Evolutionary conservation across 2,888 invertebrate species (phyloP).

Genomic region (Conchocele bisecta): DNA sequence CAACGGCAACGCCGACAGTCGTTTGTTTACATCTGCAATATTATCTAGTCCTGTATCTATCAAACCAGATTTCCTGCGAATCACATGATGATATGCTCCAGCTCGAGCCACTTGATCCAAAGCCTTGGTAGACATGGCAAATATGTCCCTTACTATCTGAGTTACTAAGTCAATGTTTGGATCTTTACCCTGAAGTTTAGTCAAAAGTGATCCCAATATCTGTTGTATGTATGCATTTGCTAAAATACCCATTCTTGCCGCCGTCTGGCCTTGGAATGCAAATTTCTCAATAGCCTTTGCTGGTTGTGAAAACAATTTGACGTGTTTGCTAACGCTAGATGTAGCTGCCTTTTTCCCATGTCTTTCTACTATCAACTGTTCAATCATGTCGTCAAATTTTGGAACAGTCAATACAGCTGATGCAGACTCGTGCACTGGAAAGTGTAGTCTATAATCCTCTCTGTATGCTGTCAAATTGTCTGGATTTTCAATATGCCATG

Average conservation of each 20-base stretch:
- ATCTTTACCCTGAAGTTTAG: neutral
- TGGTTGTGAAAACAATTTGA: slow-evolving; percentile 12
- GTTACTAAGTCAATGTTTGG: slow-evolving; percentile 16
- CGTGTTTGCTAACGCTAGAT: no score
- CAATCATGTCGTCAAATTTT: slow-evolving; percentile 1
- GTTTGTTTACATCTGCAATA: slow-evolving; percentile 14
- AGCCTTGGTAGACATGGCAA: slow-evolving; percentile 38
- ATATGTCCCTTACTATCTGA: slow-evolving; percentile 34
- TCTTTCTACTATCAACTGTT: slow-evolving; percentile 13
- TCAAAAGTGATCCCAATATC: slow-evolving; percentile 2
- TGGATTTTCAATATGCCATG: slow-evolving; percentile 22
- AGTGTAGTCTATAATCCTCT: slow-evolving; percentile 16
- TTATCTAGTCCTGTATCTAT: slow-evolving; percentile 30
- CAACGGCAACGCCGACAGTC: slow-evolving; percentile 18
- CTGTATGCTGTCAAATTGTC: slow-evolving; percentile 23
- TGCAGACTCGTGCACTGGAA: slow-evolving; percentile 11
- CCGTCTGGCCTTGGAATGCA: slow-evolving; percentile 26
- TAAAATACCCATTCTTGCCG: slow-evolving; percentile 26
- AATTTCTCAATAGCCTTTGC: slow-evolving; percentile 23
- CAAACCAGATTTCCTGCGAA: slow-evolving; percentile 28
- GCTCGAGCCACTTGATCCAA: slow-evolving; percentile 30
- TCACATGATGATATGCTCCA: slow-evolving; percentile 33
- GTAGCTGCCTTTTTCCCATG: slow-evolving; percentile 13
- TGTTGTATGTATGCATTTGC: slow-evolving; percentile 27
- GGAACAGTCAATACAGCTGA: slow-evolving; percentile 4